phyloP scores from a whole-genome alignment of 2,888 invertebrate genomes.

The Leucania comma region DNA sequence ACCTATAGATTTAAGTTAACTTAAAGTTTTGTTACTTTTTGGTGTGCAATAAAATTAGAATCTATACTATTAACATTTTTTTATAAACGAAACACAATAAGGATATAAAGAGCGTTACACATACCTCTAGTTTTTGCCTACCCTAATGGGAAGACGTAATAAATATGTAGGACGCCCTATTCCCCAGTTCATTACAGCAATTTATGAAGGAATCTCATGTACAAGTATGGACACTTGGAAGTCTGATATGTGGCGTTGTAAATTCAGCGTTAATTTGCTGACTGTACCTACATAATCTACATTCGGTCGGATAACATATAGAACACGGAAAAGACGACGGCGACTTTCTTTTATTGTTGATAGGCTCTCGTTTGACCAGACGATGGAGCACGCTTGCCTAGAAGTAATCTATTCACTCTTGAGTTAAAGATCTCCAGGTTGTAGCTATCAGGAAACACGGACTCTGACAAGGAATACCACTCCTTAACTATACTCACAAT shows the following conservation, averaged over 20 bases:
- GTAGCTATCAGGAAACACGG: too few species aligned
- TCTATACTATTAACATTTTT: neutral
- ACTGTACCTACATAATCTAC: constrained; percentile 3
- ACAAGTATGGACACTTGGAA: constrained; percentile 17
- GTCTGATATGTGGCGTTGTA: constrained; percentile 27
- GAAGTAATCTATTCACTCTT: too few species aligned
- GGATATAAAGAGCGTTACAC: neutral
- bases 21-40: too few species aligned
- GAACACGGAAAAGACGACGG: neutral
- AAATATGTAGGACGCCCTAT: constrained; percentile 1
- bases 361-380: too few species aligned
- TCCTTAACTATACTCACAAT: too few species aligned
- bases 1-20: too few species aligned
- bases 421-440: too few species aligned
- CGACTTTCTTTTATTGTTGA: too few species aligned
- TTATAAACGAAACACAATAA: neutral
- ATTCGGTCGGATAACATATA: neutral
- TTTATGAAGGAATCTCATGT: constrained; percentile 28
- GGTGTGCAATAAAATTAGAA: too few species aligned
- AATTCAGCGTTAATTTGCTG: constrained; percentile 29
- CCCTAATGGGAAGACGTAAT: neutral
- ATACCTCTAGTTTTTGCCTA: neutral
- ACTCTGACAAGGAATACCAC: too few species aligned
- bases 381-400: too few species aligned
- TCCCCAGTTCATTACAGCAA: constrained; percentile 30